Base-by-base conservation (phyloP, 1,140 invertebrate genomes). In the Saccostrea cuccullata region DNA sequence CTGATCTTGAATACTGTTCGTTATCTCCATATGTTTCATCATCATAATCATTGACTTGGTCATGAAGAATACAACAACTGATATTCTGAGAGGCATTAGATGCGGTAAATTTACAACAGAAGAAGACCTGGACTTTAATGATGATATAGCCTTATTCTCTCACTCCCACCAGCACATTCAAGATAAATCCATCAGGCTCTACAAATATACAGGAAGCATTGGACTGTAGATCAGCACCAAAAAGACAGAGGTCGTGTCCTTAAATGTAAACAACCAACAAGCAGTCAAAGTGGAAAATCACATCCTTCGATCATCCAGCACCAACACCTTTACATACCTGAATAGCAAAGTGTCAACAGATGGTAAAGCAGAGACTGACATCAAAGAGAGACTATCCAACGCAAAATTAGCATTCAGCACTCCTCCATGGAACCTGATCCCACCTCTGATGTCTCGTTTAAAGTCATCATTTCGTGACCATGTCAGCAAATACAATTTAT, bases 321-420 rank as follows among this genome's bases (percentile, higher is more conserved):
- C 26, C 20, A 73, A 73, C 5, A 23, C 55, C 23, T 60, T 70
- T 55, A 86, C 55, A 17, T 87, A 84, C 40, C 26, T 84, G 17
- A 82, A 11, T 23, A 64, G 58, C 82, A 56, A 56, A 67, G 55
- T 87, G 30, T 58, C 13, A 55, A 87, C 47, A 47, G 55, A 82
- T 70, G 77, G 77, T 56, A 47, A 55, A 30, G 64, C 83, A 23
- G 30, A 85, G 26, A 88, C 23, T 36, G 87, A 88, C 55, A 88
- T 88, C 40, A 73, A 30, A 77, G 26, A 60, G 23, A 70, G 83
- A 85, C 40, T 85, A 15, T 26, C 13, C 23, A 88, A 88, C 13
- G 55, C 87, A 55, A 60, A 5, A 56, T 40, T 47, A 56, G 84
- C 82, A 9, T 85, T 85, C 73, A 47, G 30, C 30, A 36, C 2